Base-by-base conservation (phyloP, 2,797 vertebrate genomes). In the Hippocampus kuda region DNA sequence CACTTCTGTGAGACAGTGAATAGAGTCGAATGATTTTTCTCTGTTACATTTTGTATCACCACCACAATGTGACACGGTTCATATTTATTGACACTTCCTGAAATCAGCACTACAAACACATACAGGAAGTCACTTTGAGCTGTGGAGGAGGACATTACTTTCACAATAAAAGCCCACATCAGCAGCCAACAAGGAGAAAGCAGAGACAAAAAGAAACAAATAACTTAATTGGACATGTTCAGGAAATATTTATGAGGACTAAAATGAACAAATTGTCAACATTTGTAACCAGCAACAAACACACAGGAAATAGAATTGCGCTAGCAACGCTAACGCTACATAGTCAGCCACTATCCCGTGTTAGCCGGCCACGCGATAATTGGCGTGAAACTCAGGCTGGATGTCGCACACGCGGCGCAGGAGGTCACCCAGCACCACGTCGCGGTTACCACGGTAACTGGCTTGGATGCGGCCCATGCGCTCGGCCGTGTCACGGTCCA, bases 321-420 rank as follows among this genome's bases (percentile, higher is more conserved):
- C 22, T 30, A 38, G 12, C 41, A 18, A 42, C 5, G 41, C 41
- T 16, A 65, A 16, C 64, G 24, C 8, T 38, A 38, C 34, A 38
- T n/a, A 12, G 44, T 6, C 15, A 0, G 16, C 15, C 60, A 18
- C 30, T 16, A 7, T 38, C 34, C 38, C 75, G 26, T 41, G 57
- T 85, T 80, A 92, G 66, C 91, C 91, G 0, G 88, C 87, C 51
- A 93, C 86, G 0, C 91, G 87, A 78, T 92, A 92, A 83, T 93
- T 93, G 16, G 76, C 79, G 48, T 93, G 92, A 57, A 93, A 88
- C 84, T 92, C 91, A 0, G 92, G 92, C 72, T 91, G 79, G 72
- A 93, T 92, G 80, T 93, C 90, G 0, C 91, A 92, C 62, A 92
- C 89, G 1, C 85, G 87, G 18, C 82, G 82, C 71, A 93, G 86